Evolutionary conservation across 2,113 vertebrate genomes (phyloP).

Genomic region (Pygoscelis adeliae): DNA sequence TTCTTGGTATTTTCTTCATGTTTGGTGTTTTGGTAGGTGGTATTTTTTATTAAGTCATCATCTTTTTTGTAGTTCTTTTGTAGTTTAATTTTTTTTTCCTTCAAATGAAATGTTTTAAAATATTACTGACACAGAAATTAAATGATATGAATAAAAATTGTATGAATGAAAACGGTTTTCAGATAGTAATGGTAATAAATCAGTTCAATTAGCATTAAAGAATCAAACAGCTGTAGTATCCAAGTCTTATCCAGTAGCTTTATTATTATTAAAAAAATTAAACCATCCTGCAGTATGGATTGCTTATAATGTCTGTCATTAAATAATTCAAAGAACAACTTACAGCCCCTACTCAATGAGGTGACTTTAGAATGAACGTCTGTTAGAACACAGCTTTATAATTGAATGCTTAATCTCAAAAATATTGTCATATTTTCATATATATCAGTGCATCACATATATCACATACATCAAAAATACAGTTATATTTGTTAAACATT

Average conservation of each 20-base stretch:
- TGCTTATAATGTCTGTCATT: neutral
- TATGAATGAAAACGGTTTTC: neutral
- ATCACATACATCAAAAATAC: neutral
- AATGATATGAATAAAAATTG: neutral
- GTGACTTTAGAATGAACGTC: rapidly evolving
- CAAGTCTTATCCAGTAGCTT: neutral
- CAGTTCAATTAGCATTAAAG: neutral
- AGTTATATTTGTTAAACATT: neutral
- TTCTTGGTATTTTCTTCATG: neutral
- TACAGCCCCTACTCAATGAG: neutral
- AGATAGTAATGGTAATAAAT: neutral
- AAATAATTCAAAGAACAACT: neutral
- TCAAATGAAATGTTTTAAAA: neutral
- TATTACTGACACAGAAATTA: neutral
- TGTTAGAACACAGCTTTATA: neutral
- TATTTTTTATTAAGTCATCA: neutral
- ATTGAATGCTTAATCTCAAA: neutral
- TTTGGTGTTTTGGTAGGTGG: neutral
- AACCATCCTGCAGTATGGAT: neutral
- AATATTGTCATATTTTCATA: neutral
- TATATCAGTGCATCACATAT: neutral
- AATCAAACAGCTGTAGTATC: neutral
- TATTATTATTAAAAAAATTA: neutral
- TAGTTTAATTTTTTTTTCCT: neutral
- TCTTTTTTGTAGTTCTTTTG: neutral